Evolutionary conservation across 1,140 invertebrate genomes (phyloP), one percentile per base, ranked within the genome.

Genomic region (Cyclargus thomasi): DNA sequence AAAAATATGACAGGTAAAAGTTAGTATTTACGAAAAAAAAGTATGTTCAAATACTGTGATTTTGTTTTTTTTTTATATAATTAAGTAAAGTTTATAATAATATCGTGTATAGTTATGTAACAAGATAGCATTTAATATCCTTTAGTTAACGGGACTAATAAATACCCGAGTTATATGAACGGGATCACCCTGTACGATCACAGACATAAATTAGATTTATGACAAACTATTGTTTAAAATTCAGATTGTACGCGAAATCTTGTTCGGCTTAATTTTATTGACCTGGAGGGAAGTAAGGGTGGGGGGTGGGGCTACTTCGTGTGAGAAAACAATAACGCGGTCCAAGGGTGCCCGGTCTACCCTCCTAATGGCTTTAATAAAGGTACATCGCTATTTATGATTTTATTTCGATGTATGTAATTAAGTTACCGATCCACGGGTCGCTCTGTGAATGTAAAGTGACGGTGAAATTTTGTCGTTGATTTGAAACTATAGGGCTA

Each of bases 181-280:
- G 29, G 35, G 21, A 78, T 68, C 80, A 80, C 53, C 76, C 76
- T 71, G 66, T 71, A 71, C 22, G 16, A 8, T 70, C 64, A 53
- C 64, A 68, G 23, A 75, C 70, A 81, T 83, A 79, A 85, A 90
- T 85, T 86, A 83, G 87, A 86, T 90, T 86, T 84, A 83, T 86
- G 85, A 88, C 87, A 87, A 90, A 90, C 86, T 88, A 88, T 87
- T 85, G 84, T 84, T 87, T 86, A 87, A 86, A 86, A 88, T 90
- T 88, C 82, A 86, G 83, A 90, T 86, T 80, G 83, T 84, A 84
- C 85, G 83, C 82, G 86, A 89, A 90, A 88, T 84, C 86, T 88
- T 79, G 77, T 74, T 72, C 64, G 74, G 77, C 81, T 78, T 86
- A 90, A 88, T 88, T 86, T 80, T 86, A 85, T 84, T 86, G 81